phyloP scores from a whole-genome alignment of 92 coral and sea anemone species.

The Chrysogorgia sp. region DNA sequence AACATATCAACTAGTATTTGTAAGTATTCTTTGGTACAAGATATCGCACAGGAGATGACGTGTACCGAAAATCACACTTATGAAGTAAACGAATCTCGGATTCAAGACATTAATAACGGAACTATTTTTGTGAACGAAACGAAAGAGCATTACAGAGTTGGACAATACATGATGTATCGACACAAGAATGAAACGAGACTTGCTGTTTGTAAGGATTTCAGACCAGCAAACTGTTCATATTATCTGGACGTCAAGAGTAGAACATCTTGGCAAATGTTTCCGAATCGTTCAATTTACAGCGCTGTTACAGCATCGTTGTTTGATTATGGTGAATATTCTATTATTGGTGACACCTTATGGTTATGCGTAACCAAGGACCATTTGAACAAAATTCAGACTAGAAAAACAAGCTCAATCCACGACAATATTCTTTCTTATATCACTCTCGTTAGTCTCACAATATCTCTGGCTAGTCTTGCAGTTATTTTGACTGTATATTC shows the following conservation, averaged over 20 bases:
- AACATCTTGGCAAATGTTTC: neutral
- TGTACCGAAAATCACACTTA: neutral
- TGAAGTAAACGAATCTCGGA: constrained; percentile 1
- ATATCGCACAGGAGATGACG: neutral
- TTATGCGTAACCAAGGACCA: constrained; percentile 10
- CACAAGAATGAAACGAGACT: neutral
- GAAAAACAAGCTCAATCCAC: neutral
- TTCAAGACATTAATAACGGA: neutral
- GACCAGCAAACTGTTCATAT: constrained; percentile 27
- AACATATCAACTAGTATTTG: neutral
- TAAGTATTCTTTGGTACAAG: neutral
- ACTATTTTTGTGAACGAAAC: neutral
- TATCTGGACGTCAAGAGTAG: neutral
- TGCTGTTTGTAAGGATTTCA: neutral
- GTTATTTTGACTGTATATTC: constrained; percentile 1
- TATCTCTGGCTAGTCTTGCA: constrained; percentile 2
- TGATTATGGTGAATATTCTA: constrained; percentile 32
- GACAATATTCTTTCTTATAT: constrained; percentile 3
- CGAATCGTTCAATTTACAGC: constrained; percentile 22
- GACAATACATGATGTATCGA: too few species aligned
- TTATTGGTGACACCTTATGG: constrained; percentile 7
- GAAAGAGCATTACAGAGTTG: neutral
- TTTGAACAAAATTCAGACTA: neutral
- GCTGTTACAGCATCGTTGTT: constrained; percentile 3
- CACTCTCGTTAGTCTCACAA: neutral